Conservation (phyloP, 1,140 invertebrate species). For the Drosophila tani region DNA sequence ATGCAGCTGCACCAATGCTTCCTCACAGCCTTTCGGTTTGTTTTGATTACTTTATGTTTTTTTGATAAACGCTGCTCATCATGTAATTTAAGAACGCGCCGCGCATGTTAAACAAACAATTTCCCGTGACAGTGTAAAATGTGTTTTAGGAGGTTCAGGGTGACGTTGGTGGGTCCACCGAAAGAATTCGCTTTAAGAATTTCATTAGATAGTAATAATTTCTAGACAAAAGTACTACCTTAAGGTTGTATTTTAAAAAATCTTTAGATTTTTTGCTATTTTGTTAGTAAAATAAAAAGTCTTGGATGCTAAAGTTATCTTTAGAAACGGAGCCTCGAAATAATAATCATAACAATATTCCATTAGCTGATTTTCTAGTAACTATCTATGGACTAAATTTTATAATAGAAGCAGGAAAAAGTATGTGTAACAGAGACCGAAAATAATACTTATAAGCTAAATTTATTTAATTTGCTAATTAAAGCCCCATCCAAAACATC, state of each 20-base stretch:
- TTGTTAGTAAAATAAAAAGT: background rate
- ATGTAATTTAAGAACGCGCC: conserved; percentile 79
- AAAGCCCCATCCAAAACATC: no score
- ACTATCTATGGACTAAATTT: no score
- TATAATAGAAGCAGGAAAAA: no score
- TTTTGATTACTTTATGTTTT: conserved; percentile 47
- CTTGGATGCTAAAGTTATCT: background rate
- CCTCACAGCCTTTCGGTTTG: conserved; percentile 30
- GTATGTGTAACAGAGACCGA: no score
- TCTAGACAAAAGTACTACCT: background rate
- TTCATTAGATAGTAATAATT: no score
- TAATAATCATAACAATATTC: no score
- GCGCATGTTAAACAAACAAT: conserved; percentile 82
- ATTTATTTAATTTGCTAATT: no score
- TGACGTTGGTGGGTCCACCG: background rate
- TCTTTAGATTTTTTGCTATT: no score
- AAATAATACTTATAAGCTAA: no score
- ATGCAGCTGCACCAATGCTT: conserved; percentile 20
- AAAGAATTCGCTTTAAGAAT: background rate
- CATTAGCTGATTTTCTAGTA: no score
- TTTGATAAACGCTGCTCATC: conserved; percentile 81
- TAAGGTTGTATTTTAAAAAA: no score
- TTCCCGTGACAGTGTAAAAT: conserved; percentile 82
- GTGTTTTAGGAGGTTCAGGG: conserved; percentile 22
- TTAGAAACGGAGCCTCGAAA: no score